Percentiles rank a stretch among this genome's conserved stretches.
These are phyloP conservation scores for Dione juno DNA, from an alignment of 2,888 invertebrate genomes.

Conservation along the genomic window DNA sequence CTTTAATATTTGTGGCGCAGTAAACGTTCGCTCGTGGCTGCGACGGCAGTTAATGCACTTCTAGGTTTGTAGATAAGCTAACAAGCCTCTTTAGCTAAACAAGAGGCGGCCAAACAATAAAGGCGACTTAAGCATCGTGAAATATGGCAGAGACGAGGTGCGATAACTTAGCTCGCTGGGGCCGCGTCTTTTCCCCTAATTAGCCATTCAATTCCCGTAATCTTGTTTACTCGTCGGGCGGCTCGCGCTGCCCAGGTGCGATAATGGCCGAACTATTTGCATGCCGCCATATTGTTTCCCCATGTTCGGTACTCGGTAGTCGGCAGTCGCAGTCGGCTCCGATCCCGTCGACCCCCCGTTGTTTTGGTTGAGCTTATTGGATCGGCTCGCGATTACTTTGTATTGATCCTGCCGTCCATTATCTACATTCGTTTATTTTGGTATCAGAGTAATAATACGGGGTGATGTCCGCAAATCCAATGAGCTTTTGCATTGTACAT, in stretches of 20 bases:
- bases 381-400: slow-evolving; percentile 82
- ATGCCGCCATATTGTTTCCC: slow-evolving; percentile 83
- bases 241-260: slow-evolving; percentile 81
- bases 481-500: slow-evolving; percentile 58
- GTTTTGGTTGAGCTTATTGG: slow-evolving; percentile 82
- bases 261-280: slow-evolving; percentile 83
- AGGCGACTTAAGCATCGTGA: slow-evolving; percentile 79
- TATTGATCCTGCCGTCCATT: slow-evolving; percentile 82
- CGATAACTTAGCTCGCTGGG: slow-evolving; percentile 74
- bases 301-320: slow-evolving; percentile 63
- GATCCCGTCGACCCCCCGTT: slow-evolving; percentile 76
- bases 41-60: slow-evolving; percentile 65
- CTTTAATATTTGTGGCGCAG: slow-evolving; percentile 38
- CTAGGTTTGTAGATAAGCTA: slow-evolving; percentile 78
- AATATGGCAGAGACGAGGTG: slow-evolving; percentile 77
- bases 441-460: slow-evolving; percentile 76
- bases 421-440: slow-evolving; percentile 81
- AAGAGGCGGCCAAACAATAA: slow-evolving; percentile 78
- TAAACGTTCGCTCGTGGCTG: slow-evolving; percentile 38
- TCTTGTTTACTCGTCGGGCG: slow-evolving; percentile 81
- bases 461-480: slow-evolving; percentile 70
- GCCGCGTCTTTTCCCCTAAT: slow-evolving; percentile 82
- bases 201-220: slow-evolving; percentile 84
- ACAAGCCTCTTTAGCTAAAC: slow-evolving; percentile 79
- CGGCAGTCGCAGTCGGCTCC: slow-evolving; percentile 55